phyloP scores from a whole-genome alignment of 2,888 invertebrate genomes.

The Lampropteryx suffumata region DNA sequence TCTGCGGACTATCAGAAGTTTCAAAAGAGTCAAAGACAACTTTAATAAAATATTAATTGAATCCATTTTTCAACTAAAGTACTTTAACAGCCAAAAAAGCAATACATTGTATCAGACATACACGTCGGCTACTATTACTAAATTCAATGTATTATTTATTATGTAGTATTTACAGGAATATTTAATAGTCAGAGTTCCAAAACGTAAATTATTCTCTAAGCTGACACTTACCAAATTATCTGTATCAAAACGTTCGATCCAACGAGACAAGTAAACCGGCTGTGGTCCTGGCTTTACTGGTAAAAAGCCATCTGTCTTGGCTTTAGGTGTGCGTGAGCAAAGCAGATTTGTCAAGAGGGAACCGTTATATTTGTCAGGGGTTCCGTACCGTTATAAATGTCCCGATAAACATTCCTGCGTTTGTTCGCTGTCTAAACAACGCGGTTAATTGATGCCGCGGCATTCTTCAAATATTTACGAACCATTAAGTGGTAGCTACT shows the following conservation, averaged over 20 bases:
- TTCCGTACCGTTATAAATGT: constrained; percentile 44
- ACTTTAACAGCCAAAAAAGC: too few species aligned
- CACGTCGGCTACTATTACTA: too few species aligned
- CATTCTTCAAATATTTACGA: constrained; percentile 26
- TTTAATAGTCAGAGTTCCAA: too few species aligned
- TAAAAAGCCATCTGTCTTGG: constrained; percentile 27
- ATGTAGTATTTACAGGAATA: too few species aligned
- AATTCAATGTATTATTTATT: too few species aligned
- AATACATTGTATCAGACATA: too few species aligned
- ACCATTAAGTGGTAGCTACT: constrained; percentile 19
- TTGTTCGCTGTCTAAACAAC: constrained; percentile 30
- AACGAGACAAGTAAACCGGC: not conserved
- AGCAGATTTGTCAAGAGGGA: constrained; percentile 54
- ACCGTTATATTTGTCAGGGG: constrained; percentile 30
- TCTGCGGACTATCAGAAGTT: too few species aligned
- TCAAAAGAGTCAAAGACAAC: too few species aligned
- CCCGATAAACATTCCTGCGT: constrained; percentile 40
- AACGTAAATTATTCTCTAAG: too few species aligned
- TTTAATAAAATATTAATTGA: too few species aligned
- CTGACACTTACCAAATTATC: not conserved
- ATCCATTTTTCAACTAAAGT: too few species aligned
- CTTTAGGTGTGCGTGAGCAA: constrained; percentile 33
- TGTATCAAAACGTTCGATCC: not conserved
- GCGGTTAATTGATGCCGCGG: constrained; percentile 30
- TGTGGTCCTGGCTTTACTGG: constrained; percentile 5